These are phyloP conservation scores for Andrena chrysosceles DNA, from an alignment of 2,888 invertebrate genomes.

Conservation along the genomic window DNA sequence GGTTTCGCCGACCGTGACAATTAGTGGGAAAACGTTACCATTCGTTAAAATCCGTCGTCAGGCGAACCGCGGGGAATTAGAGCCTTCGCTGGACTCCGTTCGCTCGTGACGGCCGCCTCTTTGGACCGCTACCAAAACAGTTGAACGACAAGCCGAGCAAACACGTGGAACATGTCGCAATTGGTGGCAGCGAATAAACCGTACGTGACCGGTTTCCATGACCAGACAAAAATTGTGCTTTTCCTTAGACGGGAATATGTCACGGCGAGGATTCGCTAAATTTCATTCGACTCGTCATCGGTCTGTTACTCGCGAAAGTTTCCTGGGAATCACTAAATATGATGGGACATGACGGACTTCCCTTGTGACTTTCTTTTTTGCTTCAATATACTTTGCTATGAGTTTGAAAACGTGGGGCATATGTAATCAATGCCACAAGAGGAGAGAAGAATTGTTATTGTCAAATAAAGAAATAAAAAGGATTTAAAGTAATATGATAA, in stretches of 20 bases:
- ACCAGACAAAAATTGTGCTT: constrained; percentile 47
- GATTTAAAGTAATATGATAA: no score
- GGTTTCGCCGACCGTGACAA: constrained; percentile 46
- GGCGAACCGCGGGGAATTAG: constrained; percentile 40
- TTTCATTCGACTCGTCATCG: constrained; percentile 25
- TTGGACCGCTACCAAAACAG: constrained; percentile 67
- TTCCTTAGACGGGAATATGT: constrained; percentile 45
- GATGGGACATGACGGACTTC: not conserved
- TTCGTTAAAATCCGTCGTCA: constrained; percentile 46
- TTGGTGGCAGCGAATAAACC: constrained; percentile 36
- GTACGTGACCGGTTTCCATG: constrained; percentile 60
- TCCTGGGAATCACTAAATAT: not conserved
- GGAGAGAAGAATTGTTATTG: no score
- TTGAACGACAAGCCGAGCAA: constrained; percentile 51
- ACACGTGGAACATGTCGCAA: constrained; percentile 38
- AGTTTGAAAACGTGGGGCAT: no score
- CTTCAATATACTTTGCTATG: not conserved
- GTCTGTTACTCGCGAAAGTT: not conserved
- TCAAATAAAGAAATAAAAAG: no score
- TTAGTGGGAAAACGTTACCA: constrained; percentile 46
- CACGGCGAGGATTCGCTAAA: constrained; percentile 33
- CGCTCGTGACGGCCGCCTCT: constrained; percentile 17
- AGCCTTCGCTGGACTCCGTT: constrained; percentile 11
- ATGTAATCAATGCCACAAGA: no score
- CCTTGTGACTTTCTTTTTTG: not conserved